A percentile compares a stretch with the other conserved stretches of the same genome.
phyloP scores from a whole-genome alignment of 2,888 invertebrate species.

The Stegophylla sp. region DNA sequence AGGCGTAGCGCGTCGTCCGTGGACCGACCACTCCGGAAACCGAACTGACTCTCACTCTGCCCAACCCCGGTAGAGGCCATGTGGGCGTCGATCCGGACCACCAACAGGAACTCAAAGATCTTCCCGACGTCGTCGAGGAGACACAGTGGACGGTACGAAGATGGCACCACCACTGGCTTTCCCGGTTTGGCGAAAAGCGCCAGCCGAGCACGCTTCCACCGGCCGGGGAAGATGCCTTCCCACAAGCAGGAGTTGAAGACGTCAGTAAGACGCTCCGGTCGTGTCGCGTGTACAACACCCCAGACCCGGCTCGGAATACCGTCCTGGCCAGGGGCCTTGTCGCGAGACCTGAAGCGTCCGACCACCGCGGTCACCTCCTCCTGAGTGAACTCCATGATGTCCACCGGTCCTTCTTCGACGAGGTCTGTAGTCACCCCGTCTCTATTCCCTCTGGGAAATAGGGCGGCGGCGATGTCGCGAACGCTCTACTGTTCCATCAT shows the following conservation, averaged over 20 bases:
- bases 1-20: too few relatives aligned
- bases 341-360: too few relatives aligned
- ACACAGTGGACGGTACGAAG: slow-evolving; percentile 8
- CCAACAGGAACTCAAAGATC: slow-evolving; percentile 8
- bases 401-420: too few relatives aligned
- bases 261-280: not conserved
- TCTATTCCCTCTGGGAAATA: too few relatives aligned
- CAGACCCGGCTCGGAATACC: not conserved
- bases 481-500: too few relatives aligned
- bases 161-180: slow-evolving; percentile 12
- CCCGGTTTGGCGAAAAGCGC: slow-evolving; percentile 1
- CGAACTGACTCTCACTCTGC: too few relatives aligned
- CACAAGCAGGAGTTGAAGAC: not conserved
- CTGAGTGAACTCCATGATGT: too few relatives aligned
- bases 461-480: too few relatives aligned
- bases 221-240: slow-evolving; percentile 14
- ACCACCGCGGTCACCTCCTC: too few relatives aligned
- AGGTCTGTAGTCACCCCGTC: too few relatives aligned
- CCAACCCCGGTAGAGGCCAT: too few relatives aligned
- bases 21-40: too few relatives aligned
- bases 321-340: not conserved
- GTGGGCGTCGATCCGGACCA: not conserved
- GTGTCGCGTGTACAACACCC: not conserved
- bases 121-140: slow-evolving; percentile 12
- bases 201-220: slow-evolving; percentile 3